Base-by-base conservation (phyloP, 2,113 vertebrate genomes). In the Atherinomorus stipes region DNA sequence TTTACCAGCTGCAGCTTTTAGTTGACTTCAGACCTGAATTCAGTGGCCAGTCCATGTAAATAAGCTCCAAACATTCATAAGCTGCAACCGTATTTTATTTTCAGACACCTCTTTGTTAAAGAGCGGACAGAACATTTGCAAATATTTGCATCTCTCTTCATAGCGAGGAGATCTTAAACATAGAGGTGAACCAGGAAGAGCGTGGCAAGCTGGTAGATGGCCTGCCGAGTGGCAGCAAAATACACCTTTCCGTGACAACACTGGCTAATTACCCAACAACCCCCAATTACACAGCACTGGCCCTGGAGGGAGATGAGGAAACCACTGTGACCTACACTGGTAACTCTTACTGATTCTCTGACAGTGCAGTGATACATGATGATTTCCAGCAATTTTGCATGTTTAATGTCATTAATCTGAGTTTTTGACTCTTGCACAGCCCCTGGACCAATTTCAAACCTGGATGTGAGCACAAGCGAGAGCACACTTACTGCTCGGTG, bases 181-280 rank as follows among this genome's bases (percentile, higher is more conserved):
- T 4, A 0, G 0, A 3, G 2, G 50, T 65, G 23, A 0, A 0
- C 0, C 0, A 0, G 4, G 8, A 2, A 0, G 0, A 0, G 10
- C 7, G 6, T 13, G 0, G 0, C 2, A 3, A 38, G 11, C 0
- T 0, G 0, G 23, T 80, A 11, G 0, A 1, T 0, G 0, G 0
- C 0, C 84, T 91, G 40, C 47, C 21, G 0, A 0, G 0, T 0
- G 84, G 87, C 25, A 42, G 16, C 23, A 2, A 0, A 3, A 51
- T 87, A 3, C 9, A 0, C 0, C 1, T 92, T n/a, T 5, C 0
- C 0, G 90, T 92, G 58, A 16, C 15, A 0, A 75, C 78, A 0
- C 23, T 60, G 54, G 47, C 11, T 16, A 51, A 42, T 10, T 0
- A 4, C 8, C 9, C 31, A 34, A 5, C 31, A 34, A 7, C 31